Evolutionary conservation across 2,113 vertebrate species (phyloP).

Genomic region (Caranx ignobilis): DNA sequence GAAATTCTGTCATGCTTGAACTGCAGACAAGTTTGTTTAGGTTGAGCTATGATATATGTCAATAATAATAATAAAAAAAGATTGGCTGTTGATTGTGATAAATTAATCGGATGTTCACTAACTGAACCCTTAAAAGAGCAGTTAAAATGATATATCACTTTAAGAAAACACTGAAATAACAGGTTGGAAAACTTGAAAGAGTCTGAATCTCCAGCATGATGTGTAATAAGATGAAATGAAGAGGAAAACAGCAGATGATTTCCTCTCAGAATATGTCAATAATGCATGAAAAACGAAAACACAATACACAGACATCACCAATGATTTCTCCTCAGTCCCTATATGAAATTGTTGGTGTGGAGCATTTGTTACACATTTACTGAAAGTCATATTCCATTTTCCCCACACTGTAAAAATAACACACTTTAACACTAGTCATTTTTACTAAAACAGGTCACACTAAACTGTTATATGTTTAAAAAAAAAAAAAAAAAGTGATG

Average conservation of each 20-base stretch:
- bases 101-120: not conserved
- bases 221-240: slow-evolving; percentile 11
- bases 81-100: slow-evolving; percentile 10
- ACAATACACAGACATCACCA: not conserved
- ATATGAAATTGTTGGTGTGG: not conserved
- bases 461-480: too few species aligned
- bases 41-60: not conserved
- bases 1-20: not conserved
- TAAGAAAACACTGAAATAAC: not conserved
- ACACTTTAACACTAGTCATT: too few species aligned
- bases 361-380: not conserved
- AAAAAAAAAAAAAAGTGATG: too few species aligned
- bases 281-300: not conserved
- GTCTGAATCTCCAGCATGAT: slow-evolving; percentile 11
- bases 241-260: slow-evolving; percentile 2
- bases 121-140: slow-evolving; percentile 1
- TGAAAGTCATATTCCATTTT: too few species aligned
- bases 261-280: not conserved
- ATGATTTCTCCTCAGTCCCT: not conserved
- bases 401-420: too few species aligned
- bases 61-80: not conserved
- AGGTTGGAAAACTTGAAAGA: slow-evolving; percentile 7
- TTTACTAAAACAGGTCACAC: too few species aligned
- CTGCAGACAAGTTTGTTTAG: not conserved
- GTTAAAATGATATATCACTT: slow-evolving; percentile 11